Conservation (phyloP, 92 coral and sea anemone species). For the Umimayanthus chanpuru region DNA sequence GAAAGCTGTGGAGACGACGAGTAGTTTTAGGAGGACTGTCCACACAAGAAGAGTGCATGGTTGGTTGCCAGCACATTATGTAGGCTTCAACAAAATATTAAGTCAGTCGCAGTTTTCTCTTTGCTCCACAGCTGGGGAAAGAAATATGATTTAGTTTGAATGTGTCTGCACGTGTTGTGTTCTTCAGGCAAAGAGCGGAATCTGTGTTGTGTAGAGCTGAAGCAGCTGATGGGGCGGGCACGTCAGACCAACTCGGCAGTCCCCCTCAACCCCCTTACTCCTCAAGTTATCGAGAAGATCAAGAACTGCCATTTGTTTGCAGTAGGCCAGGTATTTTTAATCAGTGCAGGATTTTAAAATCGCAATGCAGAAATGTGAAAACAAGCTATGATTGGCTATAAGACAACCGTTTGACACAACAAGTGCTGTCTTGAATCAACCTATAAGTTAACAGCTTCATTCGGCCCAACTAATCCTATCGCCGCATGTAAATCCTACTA, state of each 20-base stretch:
- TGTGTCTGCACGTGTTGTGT: neutral
- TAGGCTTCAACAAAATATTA: neutral
- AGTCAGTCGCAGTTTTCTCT: neutral
- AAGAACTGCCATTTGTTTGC: slow-evolving; percentile 96
- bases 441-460: too few species aligned
- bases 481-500: too few species aligned
- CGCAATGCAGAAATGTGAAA: too few species aligned
- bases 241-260: slow-evolving; percentile 82
- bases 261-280: slow-evolving; percentile 73
- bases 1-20: neutral
- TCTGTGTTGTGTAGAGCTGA: slow-evolving; percentile 81
- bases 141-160: neutral
- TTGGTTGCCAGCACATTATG: neutral
- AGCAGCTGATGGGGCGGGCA: slow-evolving; percentile 81
- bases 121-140: neutral
- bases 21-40: neutral
- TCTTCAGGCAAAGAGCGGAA: slow-evolving; percentile 83
- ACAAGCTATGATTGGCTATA: too few species aligned
- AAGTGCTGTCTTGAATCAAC: neutral
- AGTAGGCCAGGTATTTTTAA: slow-evolving; percentile 72
- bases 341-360: neutral
- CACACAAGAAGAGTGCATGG: neutral
- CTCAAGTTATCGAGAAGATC: slow-evolving; percentile 84
- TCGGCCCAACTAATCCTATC: too few species aligned
- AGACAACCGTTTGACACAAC: neutral